Evolutionary conservation across 2,797 vertebrate species (phyloP).

Genomic region (Anguilla megastoma): DNA sequence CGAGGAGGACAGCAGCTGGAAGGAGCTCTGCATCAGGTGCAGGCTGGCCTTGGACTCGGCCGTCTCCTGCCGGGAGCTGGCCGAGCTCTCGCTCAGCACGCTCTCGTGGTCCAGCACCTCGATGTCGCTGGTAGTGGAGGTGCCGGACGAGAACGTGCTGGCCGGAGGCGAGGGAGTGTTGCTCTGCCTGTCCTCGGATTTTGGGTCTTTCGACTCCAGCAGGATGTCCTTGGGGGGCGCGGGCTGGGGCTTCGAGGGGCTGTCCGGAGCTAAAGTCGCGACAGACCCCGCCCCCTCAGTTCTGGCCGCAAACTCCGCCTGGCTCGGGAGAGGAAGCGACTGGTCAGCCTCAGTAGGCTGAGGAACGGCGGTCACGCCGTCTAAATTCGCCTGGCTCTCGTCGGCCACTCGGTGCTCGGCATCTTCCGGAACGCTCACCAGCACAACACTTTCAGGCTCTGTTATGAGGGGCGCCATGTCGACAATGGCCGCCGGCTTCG

Average conservation of each 20-base stretch:
- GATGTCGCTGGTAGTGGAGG: constrained; percentile 97
- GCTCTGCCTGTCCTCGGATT: constrained; percentile 90
- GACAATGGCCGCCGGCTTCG: constrained; percentile 38
- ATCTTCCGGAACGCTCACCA: constrained; percentile 44
- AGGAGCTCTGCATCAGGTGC: constrained; percentile 94
- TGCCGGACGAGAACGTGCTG: constrained; percentile 96
- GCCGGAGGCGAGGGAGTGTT: constrained; percentile 94
- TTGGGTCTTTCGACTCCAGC: constrained; percentile 84
- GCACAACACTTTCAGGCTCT: constrained; percentile 53
- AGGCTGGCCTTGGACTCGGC: constrained; percentile 87
- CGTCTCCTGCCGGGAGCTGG: constrained; percentile 90
- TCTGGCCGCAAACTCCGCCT: constrained; percentile 34
- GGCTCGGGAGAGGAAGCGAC: constrained; percentile 38
- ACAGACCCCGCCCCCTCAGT: constrained; percentile 31
- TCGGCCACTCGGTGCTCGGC: constrained; percentile 36
- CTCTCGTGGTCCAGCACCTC: constrained; percentile 98
- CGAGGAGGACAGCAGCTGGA: constrained; percentile 93
- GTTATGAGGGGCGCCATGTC: constrained; percentile 54
- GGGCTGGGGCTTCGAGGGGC: constrained; percentile 56
- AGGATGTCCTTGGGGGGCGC: constrained; percentile 74
- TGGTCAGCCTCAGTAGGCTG: constrained; percentile 50
- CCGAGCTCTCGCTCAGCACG: constrained; percentile 97
- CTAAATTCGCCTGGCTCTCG: constrained; percentile 38
- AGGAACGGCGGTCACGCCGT: constrained; percentile 35
- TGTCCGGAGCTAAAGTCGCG: constrained; percentile 42